Conservation (phyloP, 1,140 invertebrate species). For the Amphibalanus amphitrite region DNA sequence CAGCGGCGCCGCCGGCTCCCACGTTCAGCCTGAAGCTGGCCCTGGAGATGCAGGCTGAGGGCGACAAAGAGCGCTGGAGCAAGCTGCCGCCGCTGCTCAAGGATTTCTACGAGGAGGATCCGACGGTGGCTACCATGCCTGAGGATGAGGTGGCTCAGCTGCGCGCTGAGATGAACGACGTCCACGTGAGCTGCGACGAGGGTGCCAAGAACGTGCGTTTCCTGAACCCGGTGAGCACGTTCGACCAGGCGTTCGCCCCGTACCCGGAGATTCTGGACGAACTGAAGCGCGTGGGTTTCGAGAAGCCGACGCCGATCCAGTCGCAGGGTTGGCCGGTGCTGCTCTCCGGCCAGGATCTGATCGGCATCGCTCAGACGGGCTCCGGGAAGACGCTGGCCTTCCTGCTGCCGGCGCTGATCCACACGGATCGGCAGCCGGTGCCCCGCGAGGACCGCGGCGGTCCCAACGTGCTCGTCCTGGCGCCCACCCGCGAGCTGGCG, state of each 20-base stretch:
- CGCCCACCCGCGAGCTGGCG: slow-evolving; percentile 77
- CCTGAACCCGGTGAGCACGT: slow-evolving; percentile 65
- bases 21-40: neutral
- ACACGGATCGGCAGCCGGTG: slow-evolving; percentile 58
- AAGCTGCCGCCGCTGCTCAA: slow-evolving; percentile 49
- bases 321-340: slow-evolving; percentile 77
- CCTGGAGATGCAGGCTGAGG: slow-evolving; percentile 24
- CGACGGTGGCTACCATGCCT: slow-evolving; percentile 43
- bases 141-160: slow-evolving; percentile 40
- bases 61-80: slow-evolving; percentile 37
- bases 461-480: slow-evolving; percentile 67
- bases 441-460: slow-evolving; percentile 43
- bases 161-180: slow-evolving; percentile 16
- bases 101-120: slow-evolving; percentile 67
- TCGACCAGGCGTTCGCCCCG: slow-evolving; percentile 61
- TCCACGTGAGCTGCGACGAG: slow-evolving; percentile 15
- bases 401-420: slow-evolving; percentile 71
- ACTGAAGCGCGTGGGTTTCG: slow-evolving; percentile 64
- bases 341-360: slow-evolving; percentile 64
- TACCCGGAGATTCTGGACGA: slow-evolving; percentile 68
- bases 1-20: neutral
- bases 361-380: slow-evolving; percentile 84
- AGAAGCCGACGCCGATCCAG: slow-evolving; percentile 74
- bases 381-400: slow-evolving; percentile 83
- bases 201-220: slow-evolving; percentile 32